A percentile compares a stretch with the other conserved stretches of the same genome.
Conservation (phyloP, 2,888 invertebrate species). For the Hemaris fuciformis region DNA sequence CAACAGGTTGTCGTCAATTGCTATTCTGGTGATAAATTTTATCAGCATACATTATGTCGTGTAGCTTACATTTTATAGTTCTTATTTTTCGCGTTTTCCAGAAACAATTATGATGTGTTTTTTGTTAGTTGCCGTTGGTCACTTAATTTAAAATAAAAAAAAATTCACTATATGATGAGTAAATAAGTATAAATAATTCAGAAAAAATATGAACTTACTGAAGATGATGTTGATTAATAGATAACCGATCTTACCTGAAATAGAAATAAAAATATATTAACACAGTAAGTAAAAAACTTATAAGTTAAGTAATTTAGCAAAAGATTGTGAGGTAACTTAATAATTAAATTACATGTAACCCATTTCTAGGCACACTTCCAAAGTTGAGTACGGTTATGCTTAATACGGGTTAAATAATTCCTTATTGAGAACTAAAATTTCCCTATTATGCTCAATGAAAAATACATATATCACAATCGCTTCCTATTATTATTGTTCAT, state of each 20-base stretch:
- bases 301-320: background rate
- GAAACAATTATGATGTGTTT: background rate
- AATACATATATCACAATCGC: background rate
- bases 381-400: too few species aligned
- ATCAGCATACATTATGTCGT: constrained; percentile 22
- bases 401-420: too few species aligned
- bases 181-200: too few species aligned
- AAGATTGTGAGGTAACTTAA: too few species aligned
- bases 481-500: background rate
- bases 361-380: too few species aligned
- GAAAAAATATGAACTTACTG: constrained; percentile 8
- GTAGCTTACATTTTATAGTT: constrained; percentile 10
- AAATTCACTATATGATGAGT: too few species aligned
- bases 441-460: background rate
- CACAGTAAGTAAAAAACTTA: background rate
- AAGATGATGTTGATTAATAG: background rate
- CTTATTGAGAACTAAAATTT: too few species aligned
- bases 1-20: constrained; percentile 47
- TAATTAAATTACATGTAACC: background rate
- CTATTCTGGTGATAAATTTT: constrained; percentile 38
- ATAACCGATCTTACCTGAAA: constrained; percentile 34
- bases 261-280: constrained; percentile 18
- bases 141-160: background rate
- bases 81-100: background rate
- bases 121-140: too few species aligned